Conservation (phyloP, 2,113 vertebrate species). For the Atherinomorus stipes region DNA sequence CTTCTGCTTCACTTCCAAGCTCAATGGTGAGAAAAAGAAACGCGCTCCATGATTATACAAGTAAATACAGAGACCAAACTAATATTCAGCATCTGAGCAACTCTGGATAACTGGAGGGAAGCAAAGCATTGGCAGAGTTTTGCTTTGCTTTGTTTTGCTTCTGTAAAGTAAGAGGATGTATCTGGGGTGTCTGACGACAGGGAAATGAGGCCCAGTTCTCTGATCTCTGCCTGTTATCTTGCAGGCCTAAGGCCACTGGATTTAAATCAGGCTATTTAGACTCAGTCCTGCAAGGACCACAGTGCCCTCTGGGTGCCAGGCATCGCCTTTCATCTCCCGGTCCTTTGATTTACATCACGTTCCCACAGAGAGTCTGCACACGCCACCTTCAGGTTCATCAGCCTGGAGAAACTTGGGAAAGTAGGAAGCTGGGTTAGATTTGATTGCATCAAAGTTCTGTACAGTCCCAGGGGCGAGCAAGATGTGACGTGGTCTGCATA, state of each 20-base stretch:
- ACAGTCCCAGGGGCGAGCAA: background rate
- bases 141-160: background rate
- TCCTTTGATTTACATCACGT: constrained; percentile 66
- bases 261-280: constrained; percentile 56
- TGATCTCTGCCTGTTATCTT: constrained; percentile 63
- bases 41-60: background rate
- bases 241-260: constrained; percentile 60
- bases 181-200: constrained; percentile 11
- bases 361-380: constrained; percentile 46
- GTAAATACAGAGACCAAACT: background rate
- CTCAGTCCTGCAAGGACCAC: constrained; percentile 51
- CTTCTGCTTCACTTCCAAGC: constrained; percentile 96
- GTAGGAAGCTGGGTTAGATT: constrained; percentile 14
- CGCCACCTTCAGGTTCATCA: constrained; percentile 46
- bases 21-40: constrained; percentile 86
- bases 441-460: constrained; percentile 6
- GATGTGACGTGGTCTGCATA: background rate
- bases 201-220: constrained; percentile 33
- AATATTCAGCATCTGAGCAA: constrained; percentile 7
- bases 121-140: background rate
- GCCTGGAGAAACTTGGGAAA: constrained; percentile 25
- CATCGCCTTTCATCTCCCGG: constrained; percentile 63
- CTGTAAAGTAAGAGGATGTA: constrained; percentile 28
- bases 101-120: background rate
- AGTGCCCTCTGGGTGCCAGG: constrained; percentile 45